These are phyloP conservation scores for Anas capensis DNA, from an alignment of 2,797 vertebrate species.

Conservation along the genomic window DNA sequence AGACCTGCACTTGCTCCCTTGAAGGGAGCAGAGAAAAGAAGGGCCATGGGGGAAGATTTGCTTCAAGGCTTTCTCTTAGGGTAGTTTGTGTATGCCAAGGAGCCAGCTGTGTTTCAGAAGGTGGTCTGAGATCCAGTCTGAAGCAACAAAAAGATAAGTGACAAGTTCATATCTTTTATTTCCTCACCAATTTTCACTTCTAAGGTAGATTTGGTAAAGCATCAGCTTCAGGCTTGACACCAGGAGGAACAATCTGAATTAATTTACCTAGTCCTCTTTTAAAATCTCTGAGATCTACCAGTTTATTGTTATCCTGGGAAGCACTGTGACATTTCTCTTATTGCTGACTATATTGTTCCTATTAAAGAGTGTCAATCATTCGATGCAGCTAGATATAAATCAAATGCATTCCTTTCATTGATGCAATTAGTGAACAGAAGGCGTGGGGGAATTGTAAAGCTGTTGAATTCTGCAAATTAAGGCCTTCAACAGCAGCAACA, in stretches of 20 bases:
- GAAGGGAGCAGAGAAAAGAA: not conserved
- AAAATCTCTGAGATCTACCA: constrained; percentile 2
- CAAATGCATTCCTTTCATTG: constrained; percentile 19
- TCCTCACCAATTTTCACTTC: constrained; percentile 22
- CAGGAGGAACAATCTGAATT: not conserved
- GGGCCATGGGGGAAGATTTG: not conserved
- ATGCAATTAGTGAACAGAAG: constrained; percentile 43
- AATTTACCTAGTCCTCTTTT: constrained; percentile 11
- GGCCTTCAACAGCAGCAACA: constrained; percentile 20
- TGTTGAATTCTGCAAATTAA: constrained; percentile 41
- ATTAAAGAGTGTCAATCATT: constrained; percentile 27
- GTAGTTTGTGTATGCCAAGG: not conserved
- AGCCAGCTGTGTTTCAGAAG: not conserved
- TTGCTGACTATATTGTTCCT: constrained; percentile 13
- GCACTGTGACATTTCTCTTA: constrained; percentile 24
- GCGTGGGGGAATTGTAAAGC: not conserved
- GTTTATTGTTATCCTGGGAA: constrained; percentile 34
- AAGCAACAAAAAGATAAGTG: not conserved
- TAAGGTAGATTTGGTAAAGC: constrained; percentile 17
- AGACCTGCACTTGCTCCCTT: not conserved
- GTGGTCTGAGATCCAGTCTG: not conserved
- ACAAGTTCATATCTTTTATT: not conserved
- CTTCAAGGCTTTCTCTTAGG: not conserved
- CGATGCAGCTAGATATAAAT: not conserved
- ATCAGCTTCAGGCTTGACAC: constrained; percentile 23